A percentile compares a stretch with the other conserved stretches of the same genome.
Evolutionary conservation across 1,140 invertebrate genomes (phyloP).

Genomic region (Orchesella cincta): DNA sequence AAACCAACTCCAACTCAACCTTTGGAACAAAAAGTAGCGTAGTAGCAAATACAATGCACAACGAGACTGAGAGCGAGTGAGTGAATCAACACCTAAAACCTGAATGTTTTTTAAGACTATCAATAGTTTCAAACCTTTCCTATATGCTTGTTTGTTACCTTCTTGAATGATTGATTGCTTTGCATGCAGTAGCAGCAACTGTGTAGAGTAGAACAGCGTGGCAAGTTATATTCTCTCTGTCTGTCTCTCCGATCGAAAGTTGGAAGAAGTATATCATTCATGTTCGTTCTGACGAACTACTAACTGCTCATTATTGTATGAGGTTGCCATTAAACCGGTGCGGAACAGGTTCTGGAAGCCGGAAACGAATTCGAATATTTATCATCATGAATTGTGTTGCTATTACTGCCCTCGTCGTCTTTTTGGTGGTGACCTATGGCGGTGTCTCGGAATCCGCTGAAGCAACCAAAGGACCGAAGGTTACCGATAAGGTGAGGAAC

Average conservation of each 20-base stretch:
- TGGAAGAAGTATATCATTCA: not conserved
- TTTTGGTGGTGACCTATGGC: conserved; percentile 37
- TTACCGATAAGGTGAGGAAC: conserved; percentile 68
- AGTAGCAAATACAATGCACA: too few relatives aligned
- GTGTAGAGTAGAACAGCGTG: not conserved
- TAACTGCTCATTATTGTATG: not conserved
- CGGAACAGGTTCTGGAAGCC: not conserved
- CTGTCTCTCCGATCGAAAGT: not conserved
- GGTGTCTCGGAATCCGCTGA: conserved; percentile 32
- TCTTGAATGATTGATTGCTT: too few relatives aligned
- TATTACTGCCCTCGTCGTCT: conserved; percentile 32
- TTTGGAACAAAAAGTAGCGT: too few relatives aligned
- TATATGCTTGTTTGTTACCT: too few relatives aligned
- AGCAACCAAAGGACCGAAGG: conserved; percentile 69
- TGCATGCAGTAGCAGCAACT: not conserved
- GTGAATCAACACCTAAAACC: too few relatives aligned
- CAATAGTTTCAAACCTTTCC: too few relatives aligned
- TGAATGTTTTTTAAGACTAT: too few relatives aligned
- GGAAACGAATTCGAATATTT: conserved; percentile 30
- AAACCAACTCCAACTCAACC: too few relatives aligned
- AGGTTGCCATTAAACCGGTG: not conserved
- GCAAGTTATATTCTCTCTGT: too few relatives aligned
- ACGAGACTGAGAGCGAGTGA: too few relatives aligned
- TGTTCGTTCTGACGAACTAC: not conserved
- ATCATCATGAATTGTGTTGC: conserved; percentile 47